Base-by-base conservation (phyloP, 2,888 invertebrate species). In the Alloplasta piceator region DNA sequence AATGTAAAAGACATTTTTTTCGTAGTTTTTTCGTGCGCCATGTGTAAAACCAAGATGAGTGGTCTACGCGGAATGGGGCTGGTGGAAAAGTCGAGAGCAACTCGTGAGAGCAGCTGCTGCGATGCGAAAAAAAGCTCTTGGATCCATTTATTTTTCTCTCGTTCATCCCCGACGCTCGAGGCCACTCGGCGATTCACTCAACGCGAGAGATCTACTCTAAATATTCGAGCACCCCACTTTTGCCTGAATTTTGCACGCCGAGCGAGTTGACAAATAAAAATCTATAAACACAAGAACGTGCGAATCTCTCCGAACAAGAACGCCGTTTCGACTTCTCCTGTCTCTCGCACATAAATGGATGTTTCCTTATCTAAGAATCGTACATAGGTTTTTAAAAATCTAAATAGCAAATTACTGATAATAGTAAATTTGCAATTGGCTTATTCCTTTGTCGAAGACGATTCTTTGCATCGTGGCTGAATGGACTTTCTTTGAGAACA, bases 401-500 rank as follows among this genome's bases (percentile, higher is more conserved):
- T n/a, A n/a, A n/a, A n/a, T n/a, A n/a, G n/a, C n/a, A n/a, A n/a
- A 26, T 26, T 26, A 63, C n/a, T 72, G 52, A 64, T 63, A 41
- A 52, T 41, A 4, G 10, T 6, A 38, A 26, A 26, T 26, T 26
- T 26, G 26, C 26, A 26, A 26, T 55, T 26, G 46, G 43, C 6
- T 16, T 38, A 38, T 64, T 64, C 7, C 9, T 46, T 7, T 26
- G 61, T 63, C 39, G 50, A 26, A 12, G 52, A 56, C 38, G 64
- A 70, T 70, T 70, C 66, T 46, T 60, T 6, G 60, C 58, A 14
- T 6, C 41, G 38, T 3, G 6, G 16, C 41, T 36, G 16, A 39
- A 38, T 55, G 58, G 48, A 85, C 84, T 85, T 74, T 85, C 82
- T 86, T 81, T 48, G 41, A 38, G 55, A 75, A 26, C 70, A 36